Conservation (phyloP, 2,797 vertebrate species). For the Lates japonicus region DNA sequence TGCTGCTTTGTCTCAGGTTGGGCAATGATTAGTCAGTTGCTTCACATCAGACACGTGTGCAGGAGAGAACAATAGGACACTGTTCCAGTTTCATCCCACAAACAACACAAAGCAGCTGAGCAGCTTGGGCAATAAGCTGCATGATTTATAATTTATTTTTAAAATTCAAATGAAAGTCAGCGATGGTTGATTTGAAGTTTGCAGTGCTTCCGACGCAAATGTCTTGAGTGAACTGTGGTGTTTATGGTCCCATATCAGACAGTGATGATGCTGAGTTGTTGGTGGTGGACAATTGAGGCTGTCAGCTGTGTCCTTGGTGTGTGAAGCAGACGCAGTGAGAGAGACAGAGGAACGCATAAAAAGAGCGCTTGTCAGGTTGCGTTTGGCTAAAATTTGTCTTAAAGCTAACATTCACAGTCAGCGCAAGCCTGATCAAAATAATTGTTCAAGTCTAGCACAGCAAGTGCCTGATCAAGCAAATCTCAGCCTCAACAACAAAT, state of each 20-base stretch:
- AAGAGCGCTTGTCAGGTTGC: conserved; percentile 58
- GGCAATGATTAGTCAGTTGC: conserved; percentile 11
- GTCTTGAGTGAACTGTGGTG: conserved; percentile 1
- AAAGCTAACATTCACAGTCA: conserved; percentile 36
- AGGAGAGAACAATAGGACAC: conserved; percentile 37
- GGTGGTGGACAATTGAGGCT: conserved; percentile 19
- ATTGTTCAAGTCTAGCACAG: conserved; percentile 33
- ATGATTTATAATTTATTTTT: conserved; percentile 38
- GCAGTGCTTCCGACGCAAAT: conserved; percentile 20
- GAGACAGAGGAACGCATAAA: conserved; percentile 23
- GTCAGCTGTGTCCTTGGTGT: conserved; percentile 25
- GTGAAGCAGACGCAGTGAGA: conserved; percentile 6
- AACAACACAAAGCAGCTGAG: conserved; percentile 47
- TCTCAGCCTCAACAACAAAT: conserved; percentile 45
- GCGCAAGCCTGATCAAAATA: conserved; percentile 42
- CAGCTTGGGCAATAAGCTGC: conserved; percentile 23
- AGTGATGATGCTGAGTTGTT: conserved; percentile 15
- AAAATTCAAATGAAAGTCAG: conserved; percentile 32
- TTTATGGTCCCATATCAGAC: neutral
- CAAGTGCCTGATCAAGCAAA: conserved; percentile 29
- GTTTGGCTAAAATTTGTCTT: conserved; percentile 47
- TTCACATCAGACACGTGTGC: conserved; percentile 25
- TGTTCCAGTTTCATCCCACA: conserved; percentile 43
- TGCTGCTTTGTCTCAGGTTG: conserved; percentile 16
- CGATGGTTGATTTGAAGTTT: conserved; percentile 26